Evolutionary conservation across 2,113 vertebrate species (phyloP), one percentile per base, ranked within the genome.

Genomic region (Hemiprocne comata): DNA sequence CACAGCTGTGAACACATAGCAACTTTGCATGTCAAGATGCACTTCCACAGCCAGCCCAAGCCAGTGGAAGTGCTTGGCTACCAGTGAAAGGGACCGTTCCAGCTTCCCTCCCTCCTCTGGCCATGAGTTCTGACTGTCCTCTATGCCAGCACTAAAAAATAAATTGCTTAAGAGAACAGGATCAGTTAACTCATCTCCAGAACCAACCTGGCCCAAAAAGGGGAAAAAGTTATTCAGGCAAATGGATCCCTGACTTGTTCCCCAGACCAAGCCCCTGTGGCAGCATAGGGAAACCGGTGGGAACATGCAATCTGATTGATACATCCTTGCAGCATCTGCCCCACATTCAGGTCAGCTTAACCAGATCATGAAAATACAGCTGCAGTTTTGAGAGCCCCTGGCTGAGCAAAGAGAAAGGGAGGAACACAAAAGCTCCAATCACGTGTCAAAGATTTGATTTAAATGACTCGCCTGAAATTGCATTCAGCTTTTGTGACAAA

Each of bases 361-460:
- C 90, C 90, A 94, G 86, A 93, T 89, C 1, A 8, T 89, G 76
- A 97, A 96, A 96, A 94, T 0, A 17, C 80, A 89, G 93, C 89
- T 90, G 84, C 80, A 81, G 83, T 96, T 97, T 93, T 95, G 86
- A 94, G 94, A 97, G 89, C 69, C 90, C 86, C 92, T 93, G 94
- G 96, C 83, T 96, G 93, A 95, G 90, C 94, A 96, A 83, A 95
- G 82, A 96, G 92, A 96, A 97, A 97, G 93, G 90, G 75, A 88
- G 29, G 38, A 90, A 67, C 90, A 97, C 96, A 95, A 95, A 96
- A 88, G 94, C 64, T 95, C 78, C 90, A 95, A 91, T 75, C 93
- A 96, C 79, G 40, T 95, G 95, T 96, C 90, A 96, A 96, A 96
- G 53, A 95, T 96, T 86, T 95, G 92, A 95, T 96, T 97, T 95